Evolutionary conservation across 1,140 invertebrate species (phyloP).

Genomic region (Calephelis nemesis): DNA sequence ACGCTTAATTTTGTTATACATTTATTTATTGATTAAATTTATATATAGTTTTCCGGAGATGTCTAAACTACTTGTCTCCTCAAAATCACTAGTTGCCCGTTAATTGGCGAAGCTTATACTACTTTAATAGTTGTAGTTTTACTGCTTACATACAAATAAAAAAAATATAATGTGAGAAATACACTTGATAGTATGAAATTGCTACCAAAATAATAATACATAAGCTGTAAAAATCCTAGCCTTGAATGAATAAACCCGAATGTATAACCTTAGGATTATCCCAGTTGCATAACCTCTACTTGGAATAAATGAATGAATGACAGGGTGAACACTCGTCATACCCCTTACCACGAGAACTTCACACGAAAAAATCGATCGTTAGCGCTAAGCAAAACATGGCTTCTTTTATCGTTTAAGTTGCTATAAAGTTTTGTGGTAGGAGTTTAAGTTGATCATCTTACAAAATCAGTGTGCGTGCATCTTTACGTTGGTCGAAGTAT

Average conservation of each 20-base stretch:
- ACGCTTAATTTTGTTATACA: no score
- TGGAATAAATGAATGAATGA: slow-evolving; percentile 58
- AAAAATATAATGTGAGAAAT: no score
- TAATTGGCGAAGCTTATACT: no score
- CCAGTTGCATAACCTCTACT: slow-evolving; percentile 64
- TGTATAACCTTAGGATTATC: slow-evolving; percentile 57
- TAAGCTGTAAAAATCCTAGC: background rate
- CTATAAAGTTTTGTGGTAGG: slow-evolving; percentile 50
- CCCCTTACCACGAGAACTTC: slow-evolving; percentile 47
- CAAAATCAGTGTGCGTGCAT: slow-evolving; percentile 70
- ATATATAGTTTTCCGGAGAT: no score
- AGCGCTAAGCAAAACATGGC: slow-evolving; percentile 18
- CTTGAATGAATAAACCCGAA: slow-evolving; percentile 39
- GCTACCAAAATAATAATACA: no score
- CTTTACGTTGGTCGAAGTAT: slow-evolving; percentile 73
- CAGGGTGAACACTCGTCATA: slow-evolving; percentile 50
- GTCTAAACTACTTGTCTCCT: no score
- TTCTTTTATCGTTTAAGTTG: no score
- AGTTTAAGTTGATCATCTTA: slow-evolving; percentile 63
- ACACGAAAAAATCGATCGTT: slow-evolving; percentile 18
- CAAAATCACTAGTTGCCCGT: no score
- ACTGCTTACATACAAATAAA: no score
- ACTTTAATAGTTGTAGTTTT: no score
- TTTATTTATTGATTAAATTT: no score
- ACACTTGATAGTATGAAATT: no score